These are phyloP conservation scores for Mastomys natalensis DNA, from an alignment of 2,113 vertebrate genomes.

Conservation along the genomic window DNA sequence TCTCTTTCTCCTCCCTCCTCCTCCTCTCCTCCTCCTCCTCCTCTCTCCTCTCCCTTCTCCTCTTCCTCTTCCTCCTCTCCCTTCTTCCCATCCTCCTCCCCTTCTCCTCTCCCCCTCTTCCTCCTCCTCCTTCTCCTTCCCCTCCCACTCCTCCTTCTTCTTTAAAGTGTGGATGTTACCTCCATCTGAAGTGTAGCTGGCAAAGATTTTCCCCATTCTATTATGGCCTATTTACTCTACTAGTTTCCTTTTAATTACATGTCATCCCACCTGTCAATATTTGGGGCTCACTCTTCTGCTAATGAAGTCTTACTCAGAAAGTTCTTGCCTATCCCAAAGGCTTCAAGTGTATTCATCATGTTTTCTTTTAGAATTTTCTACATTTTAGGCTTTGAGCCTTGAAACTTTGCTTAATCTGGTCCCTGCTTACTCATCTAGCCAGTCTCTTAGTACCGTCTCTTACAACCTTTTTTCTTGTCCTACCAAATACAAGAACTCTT, in stretches of 20 bases:
- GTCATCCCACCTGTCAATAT: neutral
- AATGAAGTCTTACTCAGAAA: neutral
- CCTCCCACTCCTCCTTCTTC: no score
- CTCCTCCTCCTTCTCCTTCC: no score
- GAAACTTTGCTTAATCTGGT: neutral
- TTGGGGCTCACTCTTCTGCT: neutral
- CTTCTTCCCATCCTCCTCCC: no score
- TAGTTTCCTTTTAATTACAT: neutral
- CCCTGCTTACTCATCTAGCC: neutral
- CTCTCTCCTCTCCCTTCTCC: no score
- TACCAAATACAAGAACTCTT: neutral
- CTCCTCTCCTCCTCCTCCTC: no score
- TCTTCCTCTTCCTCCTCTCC: no score
- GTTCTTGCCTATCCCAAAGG: neutral
- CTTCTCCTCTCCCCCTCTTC: no score
- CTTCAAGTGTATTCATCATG: neutral
- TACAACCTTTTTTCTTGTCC: neutral
- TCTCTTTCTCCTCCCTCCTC: no score
- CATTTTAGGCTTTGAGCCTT: neutral
- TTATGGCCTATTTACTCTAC: neutral
- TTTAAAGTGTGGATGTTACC: neutral
- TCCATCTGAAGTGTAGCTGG: neutral
- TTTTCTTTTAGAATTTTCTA: neutral
- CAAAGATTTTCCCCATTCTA: neutral
- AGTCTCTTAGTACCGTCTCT: neutral